Base-by-base conservation (phyloP, 2,888 invertebrate species). In the Mythimna pallens region DNA sequence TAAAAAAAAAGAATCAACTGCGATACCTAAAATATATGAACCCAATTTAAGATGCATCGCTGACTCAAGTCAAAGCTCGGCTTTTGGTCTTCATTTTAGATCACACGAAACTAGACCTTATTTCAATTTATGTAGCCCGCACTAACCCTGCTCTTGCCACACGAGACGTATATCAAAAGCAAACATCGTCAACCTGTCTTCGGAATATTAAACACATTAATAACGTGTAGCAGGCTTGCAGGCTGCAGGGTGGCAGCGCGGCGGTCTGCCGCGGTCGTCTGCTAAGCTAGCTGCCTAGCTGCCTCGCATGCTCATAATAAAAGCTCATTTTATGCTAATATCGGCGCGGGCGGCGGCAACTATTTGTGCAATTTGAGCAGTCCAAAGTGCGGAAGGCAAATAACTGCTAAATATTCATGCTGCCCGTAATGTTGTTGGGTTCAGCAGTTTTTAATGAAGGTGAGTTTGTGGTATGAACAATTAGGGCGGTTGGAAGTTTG, bases 251-350 rank as follows among this genome's bases (percentile, higher is more conserved):
- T 55, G 40, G 67, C 83, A 68, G 55, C 43, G 61, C 40, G 17
- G 61, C 40, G n/a, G 78, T 78, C 80, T 83, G 72, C 78, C 70
- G 59, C 70, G 69, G 65, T 75, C 67, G 73, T 67, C 77, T 69
- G 63, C 65, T 73, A 59, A 58, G 66, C 74, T 81, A 22, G 40
- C 61, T 61, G 40, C 61, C 61, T 17, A 76, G 80, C 74, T 30
- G 30, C 57, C 57, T 61, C 75, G 80, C 75, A 81, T 85, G 81
- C 78, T 86, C 79, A 85, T 83, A 78, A 78, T 80, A 85, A 86
- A 90, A 86, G 86, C 88, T 89, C 87, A 89, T 91, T 91, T 92
- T 92, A 92, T 92, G 93, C 89, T 91, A 92, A 92, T 92, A 81
- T 76, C 61, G 34, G 55, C 69, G 40, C 73, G 50, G 67, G 73